A percentile compares a stretch with the other conserved stretches of the same genome.
These are phyloP conservation scores for Eulithis prunata DNA, from an alignment of 2,888 invertebrate species.

Conservation along the genomic window DNA sequence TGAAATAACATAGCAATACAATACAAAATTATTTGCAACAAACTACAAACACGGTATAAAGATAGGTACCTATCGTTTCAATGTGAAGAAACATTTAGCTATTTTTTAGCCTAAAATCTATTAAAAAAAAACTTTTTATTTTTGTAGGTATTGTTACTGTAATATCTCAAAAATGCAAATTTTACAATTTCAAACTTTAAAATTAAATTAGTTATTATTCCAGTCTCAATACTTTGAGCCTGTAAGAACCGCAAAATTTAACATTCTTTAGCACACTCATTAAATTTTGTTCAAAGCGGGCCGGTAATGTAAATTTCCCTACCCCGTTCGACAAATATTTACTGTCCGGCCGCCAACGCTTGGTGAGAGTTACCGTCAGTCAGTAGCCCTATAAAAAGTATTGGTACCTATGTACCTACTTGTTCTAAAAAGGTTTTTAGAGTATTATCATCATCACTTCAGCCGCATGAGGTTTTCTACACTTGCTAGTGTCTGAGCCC, in stretches of 20 bases:
- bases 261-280: conserved; percentile 24
- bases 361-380: conserved; percentile 23
- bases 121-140: no score
- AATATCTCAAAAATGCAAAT: background rate
- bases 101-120: no score
- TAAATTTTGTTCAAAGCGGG: conserved; percentile 45
- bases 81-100: no score
- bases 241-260: background rate
- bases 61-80: background rate
- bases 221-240: background rate
- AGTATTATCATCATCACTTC: no score
- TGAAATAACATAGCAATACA: no score
- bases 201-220: background rate
- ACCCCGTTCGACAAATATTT: conserved; percentile 49
- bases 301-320: conserved; percentile 47
- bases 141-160: no score
- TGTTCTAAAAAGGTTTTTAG: no score
- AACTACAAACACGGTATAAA: no score
- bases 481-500: no score
- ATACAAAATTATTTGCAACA: background rate
- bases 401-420: background rate
- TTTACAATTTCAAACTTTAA: background rate
- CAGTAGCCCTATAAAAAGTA: conserved; percentile 2
- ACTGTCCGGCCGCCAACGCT: conserved; percentile 25
- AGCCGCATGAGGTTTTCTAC: background rate